Percentiles rank a stretch among this genome's conserved stretches.
Evolutionary conservation across 2,888 invertebrate genomes (phyloP).

Genomic region (Chaetoderma sp.): DNA sequence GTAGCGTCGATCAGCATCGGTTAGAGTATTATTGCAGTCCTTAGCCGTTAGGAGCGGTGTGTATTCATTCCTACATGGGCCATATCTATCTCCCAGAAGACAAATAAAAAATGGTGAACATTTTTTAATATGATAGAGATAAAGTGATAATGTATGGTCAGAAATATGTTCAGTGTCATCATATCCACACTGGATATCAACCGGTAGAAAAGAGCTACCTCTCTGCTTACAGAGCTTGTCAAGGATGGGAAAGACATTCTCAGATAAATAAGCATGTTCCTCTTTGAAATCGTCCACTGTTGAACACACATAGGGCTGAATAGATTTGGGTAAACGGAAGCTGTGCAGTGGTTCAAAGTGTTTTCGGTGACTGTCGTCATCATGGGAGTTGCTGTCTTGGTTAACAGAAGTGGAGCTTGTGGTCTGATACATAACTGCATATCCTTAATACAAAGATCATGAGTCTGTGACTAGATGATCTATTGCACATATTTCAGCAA

Average conservation of each 20-base stretch:
- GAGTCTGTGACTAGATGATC: too few relatives aligned
- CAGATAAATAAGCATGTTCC: constrained; percentile 47
- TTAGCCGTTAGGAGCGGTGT: constrained; percentile 36
- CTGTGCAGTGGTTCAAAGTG: too few relatives aligned
- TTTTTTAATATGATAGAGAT: constrained; percentile 52
- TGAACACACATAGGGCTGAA: constrained; percentile 55
- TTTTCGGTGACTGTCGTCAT: too few relatives aligned
- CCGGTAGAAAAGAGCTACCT: constrained; percentile 56
- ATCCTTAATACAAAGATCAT: too few relatives aligned
- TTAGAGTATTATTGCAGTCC: constrained; percentile 34
- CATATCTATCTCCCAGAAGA: constrained; percentile 65
- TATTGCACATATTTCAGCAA: too few relatives aligned
- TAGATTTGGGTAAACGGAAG: constrained; percentile 48
- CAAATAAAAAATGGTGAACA: constrained; percentile 64
- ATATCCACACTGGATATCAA: constrained; percentile 58
- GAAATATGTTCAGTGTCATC: constrained; percentile 43
- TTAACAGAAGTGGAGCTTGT: too few relatives aligned
- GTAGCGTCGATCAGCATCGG: constrained; percentile 23
- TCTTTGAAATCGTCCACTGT: constrained; percentile 52
- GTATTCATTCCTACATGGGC: constrained; percentile 47
- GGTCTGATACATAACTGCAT: too few relatives aligned
- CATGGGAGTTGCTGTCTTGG: too few relatives aligned
- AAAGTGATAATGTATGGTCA: constrained; percentile 49
- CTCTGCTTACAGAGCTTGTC: constrained; percentile 48
- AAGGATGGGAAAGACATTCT: constrained; percentile 57